Percentiles rank a stretch among this genome's conserved stretches.
Conservation (phyloP, 1,140 invertebrate species). For the Drusus annulatus region DNA sequence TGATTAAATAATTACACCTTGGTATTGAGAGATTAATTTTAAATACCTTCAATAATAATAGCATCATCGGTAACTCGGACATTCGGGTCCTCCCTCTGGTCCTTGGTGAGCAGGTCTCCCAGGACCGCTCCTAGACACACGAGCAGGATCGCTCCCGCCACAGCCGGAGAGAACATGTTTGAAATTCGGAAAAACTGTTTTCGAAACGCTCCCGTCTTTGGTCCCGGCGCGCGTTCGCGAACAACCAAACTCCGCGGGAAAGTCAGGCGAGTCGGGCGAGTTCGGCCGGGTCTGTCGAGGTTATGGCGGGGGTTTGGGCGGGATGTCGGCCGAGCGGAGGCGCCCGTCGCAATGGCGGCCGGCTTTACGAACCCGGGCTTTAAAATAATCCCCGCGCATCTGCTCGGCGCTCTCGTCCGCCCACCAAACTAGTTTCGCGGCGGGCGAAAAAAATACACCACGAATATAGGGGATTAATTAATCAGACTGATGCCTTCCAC, state of each 20-base stretch:
- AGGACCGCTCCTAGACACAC: neutral
- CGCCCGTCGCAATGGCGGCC: conserved; percentile 19
- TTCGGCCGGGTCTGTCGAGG: neutral
- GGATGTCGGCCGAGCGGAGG: conserved; percentile 5
- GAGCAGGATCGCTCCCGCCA: conserved; percentile 20
- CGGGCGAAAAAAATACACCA: conserved; percentile 30
- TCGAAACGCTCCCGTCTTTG: neutral
- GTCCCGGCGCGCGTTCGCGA: conserved; percentile 9
- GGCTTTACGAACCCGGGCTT: conserved; percentile 17
- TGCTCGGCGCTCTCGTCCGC: neutral
- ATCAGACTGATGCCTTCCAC: neutral
- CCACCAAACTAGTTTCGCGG: conserved; percentile 27
- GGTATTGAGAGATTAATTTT: neutral
- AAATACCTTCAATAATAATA: conserved; percentile 54
- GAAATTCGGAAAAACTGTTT: conserved; percentile 2
- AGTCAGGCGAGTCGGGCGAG: neutral
- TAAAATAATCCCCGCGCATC: conserved; percentile 27
- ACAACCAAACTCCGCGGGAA: neutral
- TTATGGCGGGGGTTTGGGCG: conserved; percentile 2
- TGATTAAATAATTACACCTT: too few relatives aligned
- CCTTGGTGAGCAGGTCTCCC: conserved; percentile 18
- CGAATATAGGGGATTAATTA: conserved; percentile 27
- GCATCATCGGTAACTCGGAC: conserved; percentile 51
- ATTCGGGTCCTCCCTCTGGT: conserved; percentile 51
- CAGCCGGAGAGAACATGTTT: conserved; percentile 11